Evolutionary conservation across 2,888 invertebrate genomes (phyloP), one percentile per base, ranked within the genome.

Genomic region (Perdita meconis): DNA sequence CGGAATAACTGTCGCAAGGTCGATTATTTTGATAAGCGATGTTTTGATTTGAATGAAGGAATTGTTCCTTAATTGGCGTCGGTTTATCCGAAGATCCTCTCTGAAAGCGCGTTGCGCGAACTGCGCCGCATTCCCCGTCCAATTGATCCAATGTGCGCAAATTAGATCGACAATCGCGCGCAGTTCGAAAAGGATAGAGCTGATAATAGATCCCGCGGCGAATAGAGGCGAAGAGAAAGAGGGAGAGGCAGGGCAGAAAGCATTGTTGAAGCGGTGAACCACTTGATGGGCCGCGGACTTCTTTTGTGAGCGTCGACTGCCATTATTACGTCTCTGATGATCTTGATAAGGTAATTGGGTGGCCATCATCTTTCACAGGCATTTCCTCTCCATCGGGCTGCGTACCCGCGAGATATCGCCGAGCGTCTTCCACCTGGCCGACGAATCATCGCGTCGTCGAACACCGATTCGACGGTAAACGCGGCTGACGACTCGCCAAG

Each of bases 331-430:
- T 85, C 86, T 88, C 84, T 89, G 87, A 89, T 90, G 84, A 84
- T 87, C 86, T 90, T 90, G 90, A 90, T 89, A 87, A 90, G 86
- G 86, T 90, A 91, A 91, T n/a, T 89, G 85, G 85, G 82, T 79
- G 81, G 75, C 82, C 87, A 89, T 89, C 89, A 89, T 88, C 89
- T 88, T 89, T 88, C 88, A 87, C 84, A 82, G 84, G 82, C 86
- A 86, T 87, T 89, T 89, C 89, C 86, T 87, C 88, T 67, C 77
- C 74, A 75, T 82, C 84, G 75, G 24, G 16, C 50, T 80, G 57
- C 64, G 55, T 66, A 63, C 40, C 59, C 74, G 65, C 65, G 60
- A 19, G 40, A 60, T 70, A 22, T 44, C 75, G 40, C 26, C 64
- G 2, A 16, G 22, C 10, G 13, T 36, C 44, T 40, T 47, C 56